phyloP scores from a whole-genome alignment of 2,888 invertebrate species.

The Trichogramma dendrolimi region DNA sequence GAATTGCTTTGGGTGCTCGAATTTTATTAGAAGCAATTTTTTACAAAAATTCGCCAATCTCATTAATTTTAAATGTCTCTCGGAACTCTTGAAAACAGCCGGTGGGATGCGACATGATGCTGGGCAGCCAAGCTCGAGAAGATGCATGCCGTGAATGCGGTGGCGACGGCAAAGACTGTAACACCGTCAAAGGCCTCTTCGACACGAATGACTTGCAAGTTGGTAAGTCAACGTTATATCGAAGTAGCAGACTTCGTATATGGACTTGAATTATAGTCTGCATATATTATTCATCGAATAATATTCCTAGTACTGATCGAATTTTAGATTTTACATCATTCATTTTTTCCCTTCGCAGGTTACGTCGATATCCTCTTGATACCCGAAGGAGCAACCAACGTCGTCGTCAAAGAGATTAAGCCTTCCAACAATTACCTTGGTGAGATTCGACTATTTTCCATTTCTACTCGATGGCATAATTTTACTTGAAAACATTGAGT shows the following conservation, averaged over 20 bases:
- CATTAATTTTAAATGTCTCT: conserved; percentile 8
- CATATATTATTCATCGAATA: too few species aligned
- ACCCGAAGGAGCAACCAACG: conserved; percentile 89
- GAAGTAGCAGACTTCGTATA: too few species aligned
- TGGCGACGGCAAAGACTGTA: conserved; percentile 86
- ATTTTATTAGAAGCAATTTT: too few species aligned
- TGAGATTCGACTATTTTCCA: conserved; percentile 46
- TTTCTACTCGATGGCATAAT: too few species aligned
- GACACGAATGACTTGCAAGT: conserved; percentile 69
- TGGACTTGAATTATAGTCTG: neutral
- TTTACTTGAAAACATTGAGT: too few species aligned
- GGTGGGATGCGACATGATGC: conserved; percentile 91
- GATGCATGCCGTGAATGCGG: conserved; percentile 90
- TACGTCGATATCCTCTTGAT: conserved; percentile 89
- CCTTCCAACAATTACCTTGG: conserved; percentile 89
- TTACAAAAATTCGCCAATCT: neutral
- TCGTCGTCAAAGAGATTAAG: conserved; percentile 71
- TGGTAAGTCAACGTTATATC: conserved; percentile 56
- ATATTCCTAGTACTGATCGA: conserved; percentile 4
- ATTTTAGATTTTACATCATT: neutral
- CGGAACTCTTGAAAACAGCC: conserved; percentile 56
- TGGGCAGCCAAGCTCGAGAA: conserved; percentile 80
- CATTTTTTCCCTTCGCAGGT: conserved; percentile 56
- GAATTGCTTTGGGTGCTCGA: neutral
- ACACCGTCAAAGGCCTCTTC: conserved; percentile 69